Percentiles rank a stretch among this genome's conserved stretches.
These are phyloP conservation scores for Procambarus clarkii DNA, from an alignment of 1,140 invertebrate species.

Conservation along the genomic window DNA sequence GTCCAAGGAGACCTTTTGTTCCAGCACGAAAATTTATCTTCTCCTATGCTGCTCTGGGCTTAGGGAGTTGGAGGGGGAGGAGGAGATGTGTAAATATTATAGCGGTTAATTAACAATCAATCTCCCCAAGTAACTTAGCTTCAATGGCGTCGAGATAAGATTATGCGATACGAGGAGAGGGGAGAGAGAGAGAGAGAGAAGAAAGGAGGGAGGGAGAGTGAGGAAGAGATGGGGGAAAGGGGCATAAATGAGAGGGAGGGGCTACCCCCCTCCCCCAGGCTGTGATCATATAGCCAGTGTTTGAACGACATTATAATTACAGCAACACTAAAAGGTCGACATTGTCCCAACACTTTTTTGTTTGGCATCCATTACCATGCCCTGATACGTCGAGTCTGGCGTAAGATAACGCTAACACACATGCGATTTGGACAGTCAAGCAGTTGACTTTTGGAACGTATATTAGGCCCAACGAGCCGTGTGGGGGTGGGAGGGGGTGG, in stretches of 20 bases:
- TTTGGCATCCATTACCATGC: constrained; percentile 53
- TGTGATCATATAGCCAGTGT: constrained; percentile 5
- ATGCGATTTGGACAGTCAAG: not conserved
- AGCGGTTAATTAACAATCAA: constrained; percentile 40
- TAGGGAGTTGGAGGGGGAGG: not conserved
- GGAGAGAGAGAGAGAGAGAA: no score
- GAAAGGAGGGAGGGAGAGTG: not conserved
- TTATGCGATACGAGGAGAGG: constrained; percentile 16
- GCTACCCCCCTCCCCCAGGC: no score
- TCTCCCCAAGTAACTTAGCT: constrained; percentile 2
- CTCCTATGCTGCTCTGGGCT: no score
- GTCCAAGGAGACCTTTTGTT: no score
- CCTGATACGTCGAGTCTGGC: constrained; percentile 31
- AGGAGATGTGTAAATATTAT: not conserved
- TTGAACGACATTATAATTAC: constrained; percentile 44
- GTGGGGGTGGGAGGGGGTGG: no score
- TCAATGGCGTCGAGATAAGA: constrained; percentile 32
- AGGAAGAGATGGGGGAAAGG: no score
- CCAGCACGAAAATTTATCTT: no score
- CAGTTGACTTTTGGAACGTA: not conserved
- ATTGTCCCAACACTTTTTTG: constrained; percentile 44
- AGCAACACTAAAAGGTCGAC: constrained; percentile 46
- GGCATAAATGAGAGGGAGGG: no score
- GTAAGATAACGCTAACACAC: not conserved
- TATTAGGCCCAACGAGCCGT: not conserved